Conservation (phyloP, 1,140 invertebrate species). For the Ostrea edulis region DNA sequence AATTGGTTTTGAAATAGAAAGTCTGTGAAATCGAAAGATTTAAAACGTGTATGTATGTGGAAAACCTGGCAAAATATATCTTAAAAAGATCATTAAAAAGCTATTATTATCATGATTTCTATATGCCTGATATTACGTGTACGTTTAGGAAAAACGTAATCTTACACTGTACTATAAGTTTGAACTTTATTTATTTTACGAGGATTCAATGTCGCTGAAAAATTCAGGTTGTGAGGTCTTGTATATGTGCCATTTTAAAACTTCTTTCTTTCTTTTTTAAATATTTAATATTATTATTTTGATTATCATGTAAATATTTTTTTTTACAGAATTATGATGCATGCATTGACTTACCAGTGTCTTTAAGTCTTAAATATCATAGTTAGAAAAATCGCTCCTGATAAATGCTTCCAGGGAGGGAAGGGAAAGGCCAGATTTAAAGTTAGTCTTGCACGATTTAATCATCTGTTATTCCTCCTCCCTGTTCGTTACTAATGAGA, state of each 20-base stretch:
- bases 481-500: conserved; percentile 29
- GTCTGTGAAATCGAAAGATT: not conserved
- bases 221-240: too few species aligned
- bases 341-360: not conserved
- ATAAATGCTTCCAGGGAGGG: not conserved
- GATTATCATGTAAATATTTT: not conserved
- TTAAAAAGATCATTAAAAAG: too few species aligned
- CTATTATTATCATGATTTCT: too few species aligned
- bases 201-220: too few species aligned
- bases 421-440: not conserved
- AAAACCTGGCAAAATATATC: too few species aligned
- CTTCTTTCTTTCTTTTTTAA: not conserved
- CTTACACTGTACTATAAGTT: too few species aligned
- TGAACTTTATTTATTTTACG: too few species aligned
- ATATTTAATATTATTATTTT: not conserved
- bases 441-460: conserved; percentile 24
- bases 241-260: too few species aligned
- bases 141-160: too few species aligned
- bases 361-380: not conserved
- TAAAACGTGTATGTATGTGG: too few species aligned
- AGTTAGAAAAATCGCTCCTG: not conserved
- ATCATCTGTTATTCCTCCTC: conserved; percentile 13
- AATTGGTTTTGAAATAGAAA: not conserved
- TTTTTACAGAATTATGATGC: not conserved
- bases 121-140: too few species aligned